These are phyloP conservation scores for Latrodectus geometricus DNA, from an alignment of 1,140 invertebrate genomes.

Conservation along the genomic window DNA sequence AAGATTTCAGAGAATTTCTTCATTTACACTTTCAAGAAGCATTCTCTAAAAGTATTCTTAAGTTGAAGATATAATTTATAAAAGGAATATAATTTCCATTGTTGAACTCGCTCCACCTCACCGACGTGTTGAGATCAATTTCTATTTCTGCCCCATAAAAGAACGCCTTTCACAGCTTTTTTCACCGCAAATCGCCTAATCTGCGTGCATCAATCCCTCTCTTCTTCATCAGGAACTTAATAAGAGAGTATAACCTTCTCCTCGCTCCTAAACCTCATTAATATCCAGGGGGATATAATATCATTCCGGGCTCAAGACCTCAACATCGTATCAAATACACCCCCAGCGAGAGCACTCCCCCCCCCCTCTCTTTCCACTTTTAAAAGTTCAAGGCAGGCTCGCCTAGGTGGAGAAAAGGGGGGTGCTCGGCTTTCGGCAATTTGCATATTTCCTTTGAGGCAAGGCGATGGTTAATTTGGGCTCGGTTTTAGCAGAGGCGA, in stretches of 20 bases:
- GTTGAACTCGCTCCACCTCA: too few relatives aligned
- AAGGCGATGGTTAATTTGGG: constrained; percentile 51
- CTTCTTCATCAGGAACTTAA: constrained; percentile 10
- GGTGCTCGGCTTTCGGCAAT: constrained; percentile 43
- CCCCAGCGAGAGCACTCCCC: background rate
- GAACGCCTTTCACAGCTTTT: too few relatives aligned
- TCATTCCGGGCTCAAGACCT: constrained; percentile 31
- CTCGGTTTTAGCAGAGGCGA: constrained; percentile 51
- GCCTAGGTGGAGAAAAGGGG: background rate
- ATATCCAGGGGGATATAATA: constrained; percentile 43
- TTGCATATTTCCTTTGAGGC: constrained; percentile 60
- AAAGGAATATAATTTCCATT: too few relatives aligned
- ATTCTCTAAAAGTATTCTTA: too few relatives aligned
- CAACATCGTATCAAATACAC: constrained; percentile 46
- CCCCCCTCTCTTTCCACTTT: constrained; percentile 1
- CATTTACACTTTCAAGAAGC: too few relatives aligned
- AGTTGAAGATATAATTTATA: too few relatives aligned
- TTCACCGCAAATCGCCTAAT: too few relatives aligned
- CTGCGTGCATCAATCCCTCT: background rate
- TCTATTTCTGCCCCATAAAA: too few relatives aligned
- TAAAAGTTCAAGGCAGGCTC: constrained; percentile 25
- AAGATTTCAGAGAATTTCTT: too few relatives aligned
- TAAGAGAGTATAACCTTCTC: background rate
- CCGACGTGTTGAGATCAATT: too few relatives aligned
- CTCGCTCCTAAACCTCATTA: constrained; percentile 14